phyloP scores from a whole-genome alignment of 2,888 invertebrate species.

The Cylindroiulus punctatus region DNA sequence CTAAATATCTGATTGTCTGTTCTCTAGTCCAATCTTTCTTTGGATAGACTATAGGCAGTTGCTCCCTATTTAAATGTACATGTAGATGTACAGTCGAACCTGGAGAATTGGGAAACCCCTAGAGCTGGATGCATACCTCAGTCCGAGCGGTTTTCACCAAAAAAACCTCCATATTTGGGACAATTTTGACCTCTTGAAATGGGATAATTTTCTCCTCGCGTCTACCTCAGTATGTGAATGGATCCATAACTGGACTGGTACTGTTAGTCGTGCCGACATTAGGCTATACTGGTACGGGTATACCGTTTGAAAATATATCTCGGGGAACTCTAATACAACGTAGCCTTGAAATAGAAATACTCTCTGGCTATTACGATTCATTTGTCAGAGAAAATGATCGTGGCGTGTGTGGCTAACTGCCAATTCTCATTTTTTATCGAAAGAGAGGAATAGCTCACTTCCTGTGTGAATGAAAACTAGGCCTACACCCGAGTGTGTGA shows the following conservation, averaged over 20 bases:
- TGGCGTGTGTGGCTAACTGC: slow-evolving; percentile 25
- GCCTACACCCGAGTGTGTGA: slow-evolving; percentile 16
- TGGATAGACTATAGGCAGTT: too few relatives aligned
- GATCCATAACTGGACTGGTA: neutral
- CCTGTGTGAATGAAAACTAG: slow-evolving; percentile 26
- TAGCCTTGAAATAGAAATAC: slow-evolving; percentile 32
- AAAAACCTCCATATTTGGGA: too few relatives aligned
- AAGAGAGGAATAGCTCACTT: neutral
- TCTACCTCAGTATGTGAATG: too few relatives aligned
- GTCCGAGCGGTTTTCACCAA: too few relatives aligned
- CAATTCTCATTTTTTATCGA: slow-evolving; percentile 26
- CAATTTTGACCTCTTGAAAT: too few relatives aligned
- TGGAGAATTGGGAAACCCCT: too few relatives aligned
- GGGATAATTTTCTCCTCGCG: neutral
- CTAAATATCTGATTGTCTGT: too few relatives aligned
- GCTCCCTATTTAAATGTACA: too few relatives aligned
- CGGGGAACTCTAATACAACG: neutral
- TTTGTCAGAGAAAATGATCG: slow-evolving; percentile 26
- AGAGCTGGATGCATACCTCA: too few relatives aligned
- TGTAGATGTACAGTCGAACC: too few relatives aligned
- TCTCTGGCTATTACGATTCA: slow-evolving; percentile 19
- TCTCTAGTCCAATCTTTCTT: too few relatives aligned
- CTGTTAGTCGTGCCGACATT: neutral
- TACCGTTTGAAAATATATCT: neutral
- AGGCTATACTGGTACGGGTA: neutral